Evolutionary conservation across 2,113 vertebrate genomes (phyloP), one percentile per base, ranked within the genome.

Genomic region (Myrmophylax atrothorax): DNA sequence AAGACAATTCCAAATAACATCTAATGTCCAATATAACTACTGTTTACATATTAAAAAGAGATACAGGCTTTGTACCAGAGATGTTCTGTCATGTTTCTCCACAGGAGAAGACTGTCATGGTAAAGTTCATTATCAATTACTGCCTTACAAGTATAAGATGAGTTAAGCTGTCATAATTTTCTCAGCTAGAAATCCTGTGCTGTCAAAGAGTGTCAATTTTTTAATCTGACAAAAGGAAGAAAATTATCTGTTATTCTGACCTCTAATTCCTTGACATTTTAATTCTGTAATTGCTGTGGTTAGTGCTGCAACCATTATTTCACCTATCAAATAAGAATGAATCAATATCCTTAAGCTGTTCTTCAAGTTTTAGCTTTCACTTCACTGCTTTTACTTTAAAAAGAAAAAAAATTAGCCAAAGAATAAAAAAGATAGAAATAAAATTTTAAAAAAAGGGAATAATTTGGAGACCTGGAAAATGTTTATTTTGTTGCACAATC

Each of bases 201-300:
- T 98, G 98, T 98, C 98, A 98, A 98, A 97, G 73, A 96, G 98
- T 97, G 98, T 98, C 98, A 98, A 97, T 98, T 98, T 98, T 98
- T 98, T 98, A 98, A 98, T 98, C 98, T 98, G 98, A 99, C 98
- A 98, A 82, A 88, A 96, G 96, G 96, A 97, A 97, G 98, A 99
- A 98, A 99, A 99, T 98, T 94, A 99, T 98, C 98, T 98, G 98
- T 98, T 98, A 98, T 97, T 98, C 97, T 98, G 98, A 99, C 98
- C 98, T 98, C 98, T 98, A 98, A 99, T 99, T 99, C 99, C 97
- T 98, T 99, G 99, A 99, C 98, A 99, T 98, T 99, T 99, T 98
- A 98, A 99, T 98, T 97, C 98, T 96, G 97, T 99, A 99, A 99
- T 99, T 98, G 98, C 98, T 95, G 97, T 97, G 98, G 98, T 98